These are phyloP conservation scores for Fragum sueziense DNA, from an alignment of 2,888 invertebrate genomes.

Conservation along the genomic window DNA sequence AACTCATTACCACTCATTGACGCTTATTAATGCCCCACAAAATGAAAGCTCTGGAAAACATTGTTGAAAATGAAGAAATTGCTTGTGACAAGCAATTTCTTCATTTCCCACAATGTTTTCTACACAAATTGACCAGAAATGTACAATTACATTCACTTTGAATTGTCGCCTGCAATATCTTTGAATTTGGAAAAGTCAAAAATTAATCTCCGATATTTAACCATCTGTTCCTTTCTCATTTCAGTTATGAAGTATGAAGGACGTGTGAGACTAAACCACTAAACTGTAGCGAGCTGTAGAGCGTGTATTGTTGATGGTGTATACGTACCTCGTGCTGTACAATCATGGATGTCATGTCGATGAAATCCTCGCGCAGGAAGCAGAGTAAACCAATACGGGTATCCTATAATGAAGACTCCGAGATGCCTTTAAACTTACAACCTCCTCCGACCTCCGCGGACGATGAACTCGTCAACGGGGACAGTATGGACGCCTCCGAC, in stretches of 20 bases:
- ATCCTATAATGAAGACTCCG: slow-evolving; percentile 64
- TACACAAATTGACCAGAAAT: background rate
- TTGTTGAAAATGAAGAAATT: slow-evolving; percentile 10
- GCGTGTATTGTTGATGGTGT: background rate
- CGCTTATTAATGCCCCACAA: background rate
- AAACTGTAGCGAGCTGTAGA: background rate
- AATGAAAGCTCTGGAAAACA: background rate
- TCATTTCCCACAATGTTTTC: background rate
- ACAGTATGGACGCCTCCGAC: slow-evolving; percentile 55
- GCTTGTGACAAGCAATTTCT: background rate
- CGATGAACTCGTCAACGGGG: slow-evolving; percentile 60
- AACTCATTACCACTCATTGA: background rate
- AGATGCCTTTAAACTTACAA: slow-evolving; percentile 47
- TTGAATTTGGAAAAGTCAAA: background rate
- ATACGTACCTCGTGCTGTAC: background rate
- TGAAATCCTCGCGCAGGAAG: slow-evolving; percentile 78
- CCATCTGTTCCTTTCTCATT: background rate
- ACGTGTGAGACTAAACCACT: background rate
- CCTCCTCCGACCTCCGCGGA: slow-evolving; percentile 49
- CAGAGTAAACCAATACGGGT: slow-evolving; percentile 78
- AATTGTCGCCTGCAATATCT: background rate
- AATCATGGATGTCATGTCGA: slow-evolving; percentile 65
- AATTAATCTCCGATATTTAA: background rate
- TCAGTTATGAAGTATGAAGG: background rate
- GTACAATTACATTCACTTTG: background rate